Evolutionary conservation across 2,113 vertebrate genomes (phyloP).

Genomic region (Nanger granti): DNA sequence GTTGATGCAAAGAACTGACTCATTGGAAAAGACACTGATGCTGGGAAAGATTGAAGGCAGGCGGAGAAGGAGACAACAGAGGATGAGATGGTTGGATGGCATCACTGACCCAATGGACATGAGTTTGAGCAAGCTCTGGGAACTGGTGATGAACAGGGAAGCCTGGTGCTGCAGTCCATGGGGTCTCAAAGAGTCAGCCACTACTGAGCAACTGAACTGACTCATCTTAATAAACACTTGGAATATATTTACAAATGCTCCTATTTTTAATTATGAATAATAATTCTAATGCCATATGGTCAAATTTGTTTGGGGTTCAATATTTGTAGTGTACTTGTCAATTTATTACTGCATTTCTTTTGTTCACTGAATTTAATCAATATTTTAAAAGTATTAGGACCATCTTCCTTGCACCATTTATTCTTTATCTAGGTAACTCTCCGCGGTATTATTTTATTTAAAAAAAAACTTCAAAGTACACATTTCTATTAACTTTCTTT

Average conservation of each 20-base stretch:
- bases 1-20: not conserved
- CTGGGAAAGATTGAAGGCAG: not conserved
- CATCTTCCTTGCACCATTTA: not conserved
- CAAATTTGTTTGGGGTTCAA: not conserved
- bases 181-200: not conserved
- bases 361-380: not conserved
- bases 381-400: not conserved
- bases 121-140: not conserved
- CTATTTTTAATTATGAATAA: not conserved
- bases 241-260: not conserved
- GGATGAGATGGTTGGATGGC: not conserved
- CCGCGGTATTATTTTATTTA: not conserved
- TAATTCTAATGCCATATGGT: not conserved
- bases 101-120: not conserved
- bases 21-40: not conserved
- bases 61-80: not conserved
- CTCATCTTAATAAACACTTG: not conserved
- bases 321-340: not conserved
- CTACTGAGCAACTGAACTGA: not conserved
- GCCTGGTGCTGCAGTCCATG: not conserved
- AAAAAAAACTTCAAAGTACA: not conserved
- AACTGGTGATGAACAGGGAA: not conserved
- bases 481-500: not conserved
- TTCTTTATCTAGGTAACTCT: not conserved
- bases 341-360: not conserved